A percentile compares a stretch with the other conserved stretches of the same genome.
These are phyloP conservation scores for Lerista edwardsae DNA, from an alignment of 2,797 vertebrate genomes.

Conservation along the genomic window DNA sequence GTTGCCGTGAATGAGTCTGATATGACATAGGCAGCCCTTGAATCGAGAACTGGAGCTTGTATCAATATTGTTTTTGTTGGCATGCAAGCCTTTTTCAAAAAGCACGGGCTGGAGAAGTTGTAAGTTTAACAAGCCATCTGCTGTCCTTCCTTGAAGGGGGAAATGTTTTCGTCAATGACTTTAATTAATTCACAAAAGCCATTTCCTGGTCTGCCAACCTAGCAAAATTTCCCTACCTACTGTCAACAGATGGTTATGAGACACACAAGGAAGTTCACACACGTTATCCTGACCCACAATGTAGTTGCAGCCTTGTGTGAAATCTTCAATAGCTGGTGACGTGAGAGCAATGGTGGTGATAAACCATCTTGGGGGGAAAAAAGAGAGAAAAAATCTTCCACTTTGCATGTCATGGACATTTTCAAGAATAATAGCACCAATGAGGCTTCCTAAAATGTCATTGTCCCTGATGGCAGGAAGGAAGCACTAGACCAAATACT, in stretches of 20 bases:
- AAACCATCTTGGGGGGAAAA: background rate
- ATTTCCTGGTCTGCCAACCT: conserved; percentile 85
- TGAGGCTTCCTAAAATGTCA: background rate
- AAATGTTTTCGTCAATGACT: conserved; percentile 73
- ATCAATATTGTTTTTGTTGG: conserved; percentile 74
- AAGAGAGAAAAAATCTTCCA: conserved; percentile 31
- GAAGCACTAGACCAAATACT: background rate
- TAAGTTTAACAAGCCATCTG: conserved; percentile 77
- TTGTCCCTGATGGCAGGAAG: background rate
- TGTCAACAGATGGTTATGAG: conserved; percentile 94
- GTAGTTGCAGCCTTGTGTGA: conserved; percentile 47
- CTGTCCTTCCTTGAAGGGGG: conserved; percentile 62
- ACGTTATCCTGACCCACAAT: conserved; percentile 57
- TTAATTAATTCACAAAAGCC: conserved; percentile 86
- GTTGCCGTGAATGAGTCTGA: background rate
- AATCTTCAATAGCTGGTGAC: conserved; percentile 66
- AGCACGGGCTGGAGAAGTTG: conserved; percentile 62
- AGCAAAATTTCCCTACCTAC: conserved; percentile 79
- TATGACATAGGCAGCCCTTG: conserved; percentile 46
- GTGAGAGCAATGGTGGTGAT: conserved; percentile 65
- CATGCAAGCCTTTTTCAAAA: conserved; percentile 50
- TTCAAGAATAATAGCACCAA: conserved; percentile 41
- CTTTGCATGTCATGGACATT: conserved; percentile 57
- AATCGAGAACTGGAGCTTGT: conserved; percentile 61
- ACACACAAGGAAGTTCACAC: conserved; percentile 61